Percentiles rank a stretch among this genome's conserved stretches.
Conservation (phyloP, 35 echinoderm and acorn worm genomes). For the Stichopus chloronotus region DNA sequence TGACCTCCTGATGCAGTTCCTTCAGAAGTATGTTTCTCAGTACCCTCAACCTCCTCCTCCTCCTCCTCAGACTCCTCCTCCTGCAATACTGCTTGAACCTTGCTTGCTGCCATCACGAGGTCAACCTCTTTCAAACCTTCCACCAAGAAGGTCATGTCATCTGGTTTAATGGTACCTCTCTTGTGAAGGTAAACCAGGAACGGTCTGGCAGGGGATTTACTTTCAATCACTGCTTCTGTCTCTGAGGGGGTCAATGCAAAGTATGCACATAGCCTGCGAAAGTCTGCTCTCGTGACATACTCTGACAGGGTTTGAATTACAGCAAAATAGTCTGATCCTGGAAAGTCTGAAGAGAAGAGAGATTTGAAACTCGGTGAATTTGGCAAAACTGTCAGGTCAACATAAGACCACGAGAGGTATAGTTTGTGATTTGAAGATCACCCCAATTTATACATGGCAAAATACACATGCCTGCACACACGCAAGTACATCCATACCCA, state of each 20-base stretch:
- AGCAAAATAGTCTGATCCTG: not conserved
- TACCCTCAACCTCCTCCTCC: not conserved
- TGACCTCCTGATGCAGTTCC: not conserved
- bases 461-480: no score
- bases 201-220: not conserved
- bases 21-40: not conserved
- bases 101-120: not conserved
- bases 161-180: conserved; percentile 2
- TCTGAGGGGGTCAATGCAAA: not conserved
- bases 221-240: not conserved
- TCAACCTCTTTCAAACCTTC: not conserved
- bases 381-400: no score
- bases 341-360: not conserved
- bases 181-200: not conserved
- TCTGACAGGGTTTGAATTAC: not conserved
- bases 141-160: not conserved
- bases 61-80: not conserved
- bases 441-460: no score
- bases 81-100: not conserved
- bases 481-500: no score
- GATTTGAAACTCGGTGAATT: not conserved
- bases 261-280: not conserved
- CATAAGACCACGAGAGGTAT: no score
- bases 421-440: no score
- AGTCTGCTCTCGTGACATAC: not conserved